Base-by-base conservation (phyloP, 1,140 invertebrate genomes). In the Aricia agestis region DNA sequence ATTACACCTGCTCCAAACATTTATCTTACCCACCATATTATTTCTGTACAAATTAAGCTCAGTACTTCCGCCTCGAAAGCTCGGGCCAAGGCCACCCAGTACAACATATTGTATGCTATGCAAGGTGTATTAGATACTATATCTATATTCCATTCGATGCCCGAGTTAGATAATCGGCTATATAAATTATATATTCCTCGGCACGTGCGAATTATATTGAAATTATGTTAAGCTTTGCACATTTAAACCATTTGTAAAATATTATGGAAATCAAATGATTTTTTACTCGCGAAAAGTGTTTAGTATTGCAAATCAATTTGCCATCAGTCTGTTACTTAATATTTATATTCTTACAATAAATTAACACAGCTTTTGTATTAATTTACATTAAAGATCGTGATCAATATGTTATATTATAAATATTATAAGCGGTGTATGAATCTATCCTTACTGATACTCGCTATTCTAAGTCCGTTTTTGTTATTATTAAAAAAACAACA, bases 161-260 rank as follows among this genome's bases (percentile, higher is more conserved):
- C 17, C 59, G 18, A 63, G 17, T 63, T 63, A 63, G 59, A 63
- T 63, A 63, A 63, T 63, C 36, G 7, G 9, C 9, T 19, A 19
- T 17, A 31, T 63, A 63, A 63, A 63, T 63, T 63, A 63, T 63
- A 63, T 25, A 63, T 63, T 63, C 18, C 11, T 10, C 7, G 11
- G 59, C 59, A 19, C 59, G 59, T 19, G 59, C 18, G n/a, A 63
- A 5, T 63, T 19, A 25, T 63, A 63, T 63, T 11, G 19, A 11
- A 19, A 63, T 18, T 63, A 63, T 18, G 17, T 19, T 18, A 19
- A 63, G 58, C 18, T 18, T 59, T 6, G 36, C 36, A 36, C 36
- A 36, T 36, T 6, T 52, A 52, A 9, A 52, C 1, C 13, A 15
- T 52, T 52, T 15, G 11, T 15, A 52, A 52, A 52, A 42, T 42